Evolutionary conservation across 2,113 vertebrate genomes (phyloP), one percentile per base, ranked within the genome.

Genomic region (Ivindomyrus marchei): DNA sequence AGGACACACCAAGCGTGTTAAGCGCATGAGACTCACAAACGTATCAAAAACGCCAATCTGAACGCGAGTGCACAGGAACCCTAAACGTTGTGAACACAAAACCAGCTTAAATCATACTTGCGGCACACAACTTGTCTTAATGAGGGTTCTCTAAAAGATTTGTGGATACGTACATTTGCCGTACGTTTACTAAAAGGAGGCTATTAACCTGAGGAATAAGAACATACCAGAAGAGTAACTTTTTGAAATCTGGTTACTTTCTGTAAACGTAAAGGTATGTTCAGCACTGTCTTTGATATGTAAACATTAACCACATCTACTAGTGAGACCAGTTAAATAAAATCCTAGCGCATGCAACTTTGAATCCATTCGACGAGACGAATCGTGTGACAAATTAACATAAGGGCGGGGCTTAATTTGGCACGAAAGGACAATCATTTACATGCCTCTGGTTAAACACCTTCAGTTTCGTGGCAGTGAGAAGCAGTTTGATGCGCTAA

Each of bases 361-460:
- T 24, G 42, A 85, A 85, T n/a, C 39, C 13, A 45, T 45, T 49
- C 46, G 13, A 19, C 6, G 6, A 80, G 36, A 17, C 0, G 1
- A 19, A 15, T 5, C 13, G 36, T 77, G 70, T 77, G 11, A 39
- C 4, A 80, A 80, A 80, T 42, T 17, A 88, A 66, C 21, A 24
- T 39, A 36, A 49, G 27, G 31, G 21, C 8, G 49, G 50, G 45
- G 70, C 70, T 77, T 77, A 15, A 77, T 77, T 77, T 39, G 27
- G 4, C 70, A 77, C 1, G 9, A 39, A 77, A 77, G 70, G 31
- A 17, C 31, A 39, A 39, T 15, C 36, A 5, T 77, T 77, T 19
- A 39, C 70, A 77, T 31, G 74, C 74, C 36, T 39, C 74, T 15
- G 19, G 50, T 66, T 47, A 53, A 86, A 91, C 62, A 89, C 85